phyloP scores from a whole-genome alignment of 2,797 vertebrate genomes.

The Miichthys miiuy region DNA sequence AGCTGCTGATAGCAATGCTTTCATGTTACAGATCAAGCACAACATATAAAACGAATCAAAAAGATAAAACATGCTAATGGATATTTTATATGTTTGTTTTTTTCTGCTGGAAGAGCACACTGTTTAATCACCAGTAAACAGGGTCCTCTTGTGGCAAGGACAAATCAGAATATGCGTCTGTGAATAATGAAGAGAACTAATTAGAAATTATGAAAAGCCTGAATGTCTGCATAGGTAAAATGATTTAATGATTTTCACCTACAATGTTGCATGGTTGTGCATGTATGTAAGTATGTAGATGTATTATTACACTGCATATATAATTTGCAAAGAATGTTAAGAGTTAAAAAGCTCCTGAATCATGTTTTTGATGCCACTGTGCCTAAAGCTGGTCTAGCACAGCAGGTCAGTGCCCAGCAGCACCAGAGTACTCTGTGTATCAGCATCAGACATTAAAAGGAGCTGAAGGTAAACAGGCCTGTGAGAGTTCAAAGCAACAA shows the following conservation, averaged over 20 bases:
- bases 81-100: not conserved
- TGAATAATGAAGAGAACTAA: not conserved
- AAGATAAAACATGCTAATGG: not conserved
- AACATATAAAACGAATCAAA: not conserved
- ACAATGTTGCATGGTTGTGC: not conserved
- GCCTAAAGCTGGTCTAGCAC: constrained; percentile 13
- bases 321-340: not conserved
- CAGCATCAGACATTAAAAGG: constrained; percentile 19
- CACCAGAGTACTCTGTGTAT: constrained; percentile 1
- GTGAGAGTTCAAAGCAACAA: not conserved
- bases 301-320: not conserved
- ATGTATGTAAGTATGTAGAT: not conserved
- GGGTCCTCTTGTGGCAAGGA: not conserved
- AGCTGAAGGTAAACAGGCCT: constrained; percentile 12
- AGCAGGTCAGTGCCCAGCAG: constrained; percentile 25
- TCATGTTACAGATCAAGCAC: constrained; percentile 2
- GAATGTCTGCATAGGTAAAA: not conserved
- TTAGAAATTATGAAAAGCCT: not conserved
- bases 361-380: constrained; percentile 16
- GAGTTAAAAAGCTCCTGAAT: constrained; percentile 1
- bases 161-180: not conserved
- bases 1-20: not conserved
- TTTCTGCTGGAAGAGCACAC: not conserved
- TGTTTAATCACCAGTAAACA: not conserved
- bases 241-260: not conserved